Conservation (phyloP, 1,140 invertebrate genomes). For the Protaetia brevitarsis region DNA sequence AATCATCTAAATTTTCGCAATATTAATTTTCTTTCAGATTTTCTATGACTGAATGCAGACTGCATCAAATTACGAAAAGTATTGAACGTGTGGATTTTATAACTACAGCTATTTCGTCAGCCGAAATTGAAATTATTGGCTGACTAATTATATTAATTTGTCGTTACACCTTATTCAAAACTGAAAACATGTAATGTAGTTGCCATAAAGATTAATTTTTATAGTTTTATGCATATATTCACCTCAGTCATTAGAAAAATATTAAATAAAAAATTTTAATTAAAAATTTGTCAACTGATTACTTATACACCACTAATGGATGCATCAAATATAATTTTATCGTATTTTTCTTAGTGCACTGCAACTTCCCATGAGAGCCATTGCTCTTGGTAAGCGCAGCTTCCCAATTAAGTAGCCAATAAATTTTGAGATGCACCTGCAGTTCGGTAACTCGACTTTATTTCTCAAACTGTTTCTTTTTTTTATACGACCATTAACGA, state of each 20-base stretch:
- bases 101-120: too few species aligned
- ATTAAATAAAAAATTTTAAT: neutral
- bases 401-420: neutral
- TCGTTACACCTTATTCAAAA: too few species aligned
- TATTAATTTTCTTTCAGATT: too few species aligned
- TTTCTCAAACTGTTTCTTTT: too few species aligned
- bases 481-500: neutral
- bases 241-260: neutral
- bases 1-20: too few species aligned
- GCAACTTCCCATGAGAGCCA: neutral
- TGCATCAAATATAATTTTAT: neutral
- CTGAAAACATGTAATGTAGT: too few species aligned
- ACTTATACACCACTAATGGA: neutral
- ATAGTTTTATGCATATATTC: neutral
- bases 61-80: too few species aligned
- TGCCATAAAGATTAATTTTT: neutral
- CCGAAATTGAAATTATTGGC: too few species aligned
- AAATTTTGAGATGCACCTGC: neutral
- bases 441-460: neutral
- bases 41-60: too few species aligned
- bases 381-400: neutral
- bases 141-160: too few species aligned
- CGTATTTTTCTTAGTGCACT: neutral
- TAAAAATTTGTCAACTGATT: neutral
- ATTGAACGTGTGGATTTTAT: too few species aligned